Base-by-base conservation (phyloP, 2,888 invertebrate species). In the Chydorus sphaericus region DNA sequence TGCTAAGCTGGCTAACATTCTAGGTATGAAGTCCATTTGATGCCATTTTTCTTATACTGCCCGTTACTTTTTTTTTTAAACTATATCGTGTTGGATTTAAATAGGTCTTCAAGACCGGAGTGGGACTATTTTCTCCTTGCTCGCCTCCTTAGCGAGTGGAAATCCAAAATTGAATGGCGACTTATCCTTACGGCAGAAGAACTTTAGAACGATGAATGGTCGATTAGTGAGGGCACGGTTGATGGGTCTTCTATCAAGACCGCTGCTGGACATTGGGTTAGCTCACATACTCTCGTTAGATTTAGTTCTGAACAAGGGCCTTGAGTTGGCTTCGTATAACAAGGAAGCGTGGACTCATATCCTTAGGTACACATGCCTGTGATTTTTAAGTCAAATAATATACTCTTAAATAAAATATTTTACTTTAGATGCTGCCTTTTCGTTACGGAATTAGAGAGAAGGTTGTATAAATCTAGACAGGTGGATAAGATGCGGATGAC, bases 301-400 rank as follows among this genome's bases (percentile, higher is more conserved):
- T 68, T 87, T 94, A 18, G 77, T 96, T 26, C 77, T 96, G 57
- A 83, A 82, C 69, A 78, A 84, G 59, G 92, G 93, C 2, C 73
- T 96, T 53, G 92, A 93, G 66, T 76, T 93, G 7, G 93, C 91
- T 4, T 89, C 91, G 37, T 91, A 92, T 66, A 88, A 92, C 28
- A 79, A 88, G 18, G 88, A 90, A 61, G 94, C 94, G 65, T 96
- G 96, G 96, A 85, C 87, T 60, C 92, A 96, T 67, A 88, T 96
- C 59, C 91, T 97, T 67, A 82, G 85, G 64, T 75, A 64, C 62
- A 66, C n/a, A n/a, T n/a, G n/a, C n/a, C n/a, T n/a, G n/a, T n/a
- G 37, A 30, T 49, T 33, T 16, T 54, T 16, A 3, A 23, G 16
- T 8, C 26, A 4, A n/a, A 14, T n/a, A 58, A 10, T 38, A 20